Percentiles rank a stretch among this genome's conserved stretches.
These are phyloP conservation scores for Busseola fusca DNA, from an alignment of 2,888 invertebrate genomes.

Conservation along the genomic window DNA sequence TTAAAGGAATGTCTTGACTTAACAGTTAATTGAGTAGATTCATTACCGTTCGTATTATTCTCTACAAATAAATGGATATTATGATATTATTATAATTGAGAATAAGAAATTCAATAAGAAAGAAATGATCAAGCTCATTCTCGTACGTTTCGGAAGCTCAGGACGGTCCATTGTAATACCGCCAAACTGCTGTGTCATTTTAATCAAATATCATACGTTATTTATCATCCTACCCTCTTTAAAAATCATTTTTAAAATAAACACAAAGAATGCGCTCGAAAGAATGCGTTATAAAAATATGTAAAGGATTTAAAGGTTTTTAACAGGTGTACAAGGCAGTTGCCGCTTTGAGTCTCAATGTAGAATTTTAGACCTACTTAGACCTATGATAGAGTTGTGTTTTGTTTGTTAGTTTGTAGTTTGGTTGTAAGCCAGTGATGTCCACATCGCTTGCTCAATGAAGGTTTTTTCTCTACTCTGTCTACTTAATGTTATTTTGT, in stretches of 20 bases:
- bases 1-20: slow-evolving; percentile 17
- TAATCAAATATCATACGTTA: slow-evolving; percentile 78
- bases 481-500: slow-evolving; percentile 87
- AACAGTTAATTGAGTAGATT: slow-evolving; percentile 46
- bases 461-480: slow-evolving; percentile 68
- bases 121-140: slow-evolving; percentile 68
- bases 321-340: slow-evolving; percentile 82
- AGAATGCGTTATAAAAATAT: slow-evolving; percentile 86
- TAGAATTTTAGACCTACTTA: slow-evolving; percentile 39
- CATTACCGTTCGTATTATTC: slow-evolving; percentile 58
- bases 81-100: slow-evolving; percentile 48
- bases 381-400: slow-evolving; percentile 25
- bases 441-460: slow-evolving; percentile 81
- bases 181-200: slow-evolving; percentile 77
- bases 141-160: slow-evolving; percentile 72
- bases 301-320: slow-evolving; percentile 81
- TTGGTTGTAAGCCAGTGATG: slow-evolving; percentile 52
- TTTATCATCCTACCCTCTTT: slow-evolving; percentile 74
- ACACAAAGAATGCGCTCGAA: slow-evolving; percentile 78
- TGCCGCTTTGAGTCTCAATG: slow-evolving; percentile 50
- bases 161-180: slow-evolving; percentile 63
- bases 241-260: slow-evolving; percentile 75
- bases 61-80: slow-evolving; percentile 48
- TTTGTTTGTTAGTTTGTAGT: slow-evolving; percentile 26
- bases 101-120: slow-evolving; percentile 69